Evolutionary conservation across 2,888 invertebrate genomes (phyloP).

Genomic region (Heliconius cydno): DNA sequence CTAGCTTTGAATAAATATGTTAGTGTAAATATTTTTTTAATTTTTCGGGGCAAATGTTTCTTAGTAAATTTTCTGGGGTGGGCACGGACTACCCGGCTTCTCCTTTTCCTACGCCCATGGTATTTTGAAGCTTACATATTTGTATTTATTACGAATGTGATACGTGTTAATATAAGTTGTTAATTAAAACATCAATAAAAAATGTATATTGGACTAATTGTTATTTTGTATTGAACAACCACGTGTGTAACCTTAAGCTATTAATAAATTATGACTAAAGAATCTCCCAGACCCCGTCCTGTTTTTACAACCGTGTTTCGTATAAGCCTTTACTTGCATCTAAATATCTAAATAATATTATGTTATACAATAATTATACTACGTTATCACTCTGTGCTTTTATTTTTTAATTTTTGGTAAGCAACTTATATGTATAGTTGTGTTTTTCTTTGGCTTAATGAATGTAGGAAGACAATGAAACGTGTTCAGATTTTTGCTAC

Average conservation of each 20-base stretch:
- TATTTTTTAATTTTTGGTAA: slow-evolving; percentile 30
- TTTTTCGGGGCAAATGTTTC: too few species aligned
- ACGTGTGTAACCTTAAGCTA: slow-evolving; percentile 16
- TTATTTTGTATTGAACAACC: slow-evolving; percentile 11
- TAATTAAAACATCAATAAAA: background rate
- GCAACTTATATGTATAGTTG: slow-evolving; percentile 28
- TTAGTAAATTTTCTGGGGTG: too few species aligned
- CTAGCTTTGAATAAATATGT: too few species aligned
- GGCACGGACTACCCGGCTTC: too few species aligned
- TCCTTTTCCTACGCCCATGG: too few species aligned
- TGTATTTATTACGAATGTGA: too few species aligned
- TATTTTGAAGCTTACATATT: too few species aligned
- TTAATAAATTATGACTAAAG: slow-evolving; percentile 16
- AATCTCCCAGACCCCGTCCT: background rate
- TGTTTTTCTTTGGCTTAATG: background rate
- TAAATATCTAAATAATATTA: slow-evolving; percentile 20
- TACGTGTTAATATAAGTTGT: background rate
- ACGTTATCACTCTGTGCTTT: slow-evolving; percentile 43
- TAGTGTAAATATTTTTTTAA: too few species aligned
- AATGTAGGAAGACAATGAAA: background rate
- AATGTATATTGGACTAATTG: background rate
- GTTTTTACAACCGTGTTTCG: slow-evolving; percentile 25
- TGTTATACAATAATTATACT: slow-evolving; percentile 20
- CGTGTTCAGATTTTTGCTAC: slow-evolving; percentile 6
- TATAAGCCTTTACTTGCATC: slow-evolving; percentile 21